Base-by-base conservation (phyloP, 2,113 vertebrate species). In the Columbina picui region DNA sequence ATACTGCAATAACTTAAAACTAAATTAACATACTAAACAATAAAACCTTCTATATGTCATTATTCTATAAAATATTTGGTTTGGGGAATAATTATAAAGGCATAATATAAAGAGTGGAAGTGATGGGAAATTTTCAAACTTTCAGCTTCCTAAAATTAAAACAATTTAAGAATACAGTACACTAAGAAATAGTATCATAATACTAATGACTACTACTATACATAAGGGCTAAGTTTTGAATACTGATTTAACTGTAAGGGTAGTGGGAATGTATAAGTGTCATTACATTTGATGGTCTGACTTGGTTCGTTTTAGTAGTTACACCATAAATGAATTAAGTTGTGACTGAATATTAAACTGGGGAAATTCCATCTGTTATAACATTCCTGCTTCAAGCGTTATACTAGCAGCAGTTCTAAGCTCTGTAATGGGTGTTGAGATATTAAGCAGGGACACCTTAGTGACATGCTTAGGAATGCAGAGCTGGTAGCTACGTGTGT, bases 401-500 rank as follows among this genome's bases (percentile, higher is more conserved):
- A 9, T n/a, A 59, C 17, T 29, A 67, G 32, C 23, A 84, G 26
- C 30, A 56, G 14, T 71, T 81, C 45, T 70, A 41, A 80, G 34
- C 26, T 16, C 5, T 14, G 36, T 41, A 22, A 45, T 3, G 12
- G 9, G 9, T 41, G 13, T 26, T 56, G 25, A 69, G 63, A 45
- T 3, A 9, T 5, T 67, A 45, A 77, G 5, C 34, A 70, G 41
- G 45, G 50, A 38, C 2, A 4, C n/a, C 8, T 56, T 12, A 41
- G 23, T 19, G 34, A 43, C 8, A 5, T 7, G 12, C 2, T 81
- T 67, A 61, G 65, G n/a, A 89, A 30, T 0, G 0, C 36, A 56
- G 19, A 57, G 10, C 11, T 74, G 45, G 19, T 63, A 55, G 20
- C 50, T 77, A 34, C 7, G 4, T 7, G 2, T 0, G 0, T 2